Conservation (phyloP, 2,888 invertebrate genomes). For the Cosmorhoe ocellata region DNA sequence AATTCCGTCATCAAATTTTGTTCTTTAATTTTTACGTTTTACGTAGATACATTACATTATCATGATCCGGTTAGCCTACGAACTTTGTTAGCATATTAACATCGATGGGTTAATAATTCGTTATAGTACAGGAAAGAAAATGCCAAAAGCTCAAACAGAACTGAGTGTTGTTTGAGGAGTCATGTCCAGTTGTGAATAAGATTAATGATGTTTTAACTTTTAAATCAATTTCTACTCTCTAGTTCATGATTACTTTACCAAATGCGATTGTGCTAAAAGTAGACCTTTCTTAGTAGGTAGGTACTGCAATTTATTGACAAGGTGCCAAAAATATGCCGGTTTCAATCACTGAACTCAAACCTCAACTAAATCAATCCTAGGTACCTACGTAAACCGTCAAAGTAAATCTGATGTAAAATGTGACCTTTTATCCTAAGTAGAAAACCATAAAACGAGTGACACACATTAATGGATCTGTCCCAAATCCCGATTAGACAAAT, state of each 20-base stretch:
- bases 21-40: no score
- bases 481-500: constrained; percentile 57
- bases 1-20: no score
- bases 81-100: no score
- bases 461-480: constrained; percentile 34
- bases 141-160: no score
- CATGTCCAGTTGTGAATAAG: no score
- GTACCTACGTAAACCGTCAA: neutral
- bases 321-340: constrained; percentile 22
- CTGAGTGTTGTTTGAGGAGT: no score
- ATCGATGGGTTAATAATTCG: no score
- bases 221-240: no score
- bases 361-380: neutral
- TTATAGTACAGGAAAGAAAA: no score
- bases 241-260: neutral
- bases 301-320: constrained; percentile 15
- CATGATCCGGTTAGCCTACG: no score
- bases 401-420: neutral
- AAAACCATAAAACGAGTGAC: constrained; percentile 16
- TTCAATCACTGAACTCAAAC: constrained; percentile 8
- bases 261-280: constrained; percentile 2
- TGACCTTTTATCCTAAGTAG: constrained; percentile 3
- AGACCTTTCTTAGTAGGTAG: neutral
- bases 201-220: no score
- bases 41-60: no score